Evolutionary conservation across 2,888 invertebrate species (phyloP).

Genomic region (Ischnura elegans): DNA sequence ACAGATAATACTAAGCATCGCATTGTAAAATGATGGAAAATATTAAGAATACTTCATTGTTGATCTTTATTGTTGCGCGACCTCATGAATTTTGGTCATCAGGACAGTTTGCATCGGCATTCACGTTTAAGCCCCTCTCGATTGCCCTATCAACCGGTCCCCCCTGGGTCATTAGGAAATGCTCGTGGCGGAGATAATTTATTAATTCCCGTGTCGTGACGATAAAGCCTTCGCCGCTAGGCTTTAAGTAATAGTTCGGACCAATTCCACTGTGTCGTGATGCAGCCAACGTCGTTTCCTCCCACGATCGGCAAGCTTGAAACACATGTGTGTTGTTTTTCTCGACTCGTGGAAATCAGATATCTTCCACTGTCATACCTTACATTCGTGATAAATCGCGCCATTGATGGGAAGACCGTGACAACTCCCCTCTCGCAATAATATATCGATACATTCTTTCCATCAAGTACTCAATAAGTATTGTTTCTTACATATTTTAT

Average conservation of each 20-base stretch:
- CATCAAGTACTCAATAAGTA: background rate
- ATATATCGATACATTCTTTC: background rate
- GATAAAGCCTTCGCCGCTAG: constrained; percentile 34
- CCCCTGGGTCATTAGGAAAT: constrained; percentile 30
- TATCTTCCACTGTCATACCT: background rate
- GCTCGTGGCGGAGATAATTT: constrained; percentile 18
- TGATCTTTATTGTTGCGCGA: no score
- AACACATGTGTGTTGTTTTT: background rate
- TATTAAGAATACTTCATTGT: no score
- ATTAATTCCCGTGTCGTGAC: constrained; percentile 58
- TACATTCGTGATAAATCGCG: background rate
- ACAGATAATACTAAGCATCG: no score
- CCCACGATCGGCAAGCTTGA: background rate
- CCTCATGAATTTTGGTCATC: background rate
- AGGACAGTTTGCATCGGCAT: background rate
- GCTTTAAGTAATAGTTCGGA: constrained; percentile 9
- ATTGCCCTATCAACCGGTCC: background rate
- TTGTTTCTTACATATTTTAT: background rate
- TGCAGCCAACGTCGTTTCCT: constrained; percentile 2
- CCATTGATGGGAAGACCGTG: background rate
- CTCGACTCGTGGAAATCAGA: background rate
- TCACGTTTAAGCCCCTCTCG: background rate
- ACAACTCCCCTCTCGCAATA: background rate
- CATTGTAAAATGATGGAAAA: no score
- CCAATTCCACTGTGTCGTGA: constrained; percentile 41